Percentiles rank a stretch among this genome's conserved stretches.
Conservation (phyloP, 2,797 vertebrate genomes). For the Phalanger gymnotis region DNA sequence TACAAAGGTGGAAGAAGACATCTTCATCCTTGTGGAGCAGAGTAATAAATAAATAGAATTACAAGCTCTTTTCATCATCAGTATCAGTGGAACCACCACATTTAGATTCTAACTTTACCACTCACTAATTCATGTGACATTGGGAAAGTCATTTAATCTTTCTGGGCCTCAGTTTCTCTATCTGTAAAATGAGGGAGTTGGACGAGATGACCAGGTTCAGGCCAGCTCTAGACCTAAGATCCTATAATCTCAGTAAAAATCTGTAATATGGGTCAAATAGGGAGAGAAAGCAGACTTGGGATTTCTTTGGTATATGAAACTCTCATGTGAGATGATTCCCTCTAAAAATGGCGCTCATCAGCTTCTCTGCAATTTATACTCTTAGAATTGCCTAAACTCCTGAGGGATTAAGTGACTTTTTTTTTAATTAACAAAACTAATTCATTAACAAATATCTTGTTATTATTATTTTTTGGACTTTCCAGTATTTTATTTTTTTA, state of each 20-base stretch:
- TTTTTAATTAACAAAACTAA: too few relatives aligned
- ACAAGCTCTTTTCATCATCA: background rate
- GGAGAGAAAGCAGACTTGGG: background rate
- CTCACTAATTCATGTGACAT: background rate
- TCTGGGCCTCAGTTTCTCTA: background rate
- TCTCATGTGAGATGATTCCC: background rate
- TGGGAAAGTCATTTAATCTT: background rate
- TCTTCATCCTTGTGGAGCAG: background rate
- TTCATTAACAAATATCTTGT: too few relatives aligned
- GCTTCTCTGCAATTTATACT: background rate
- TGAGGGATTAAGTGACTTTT: background rate
- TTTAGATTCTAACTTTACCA: too few relatives aligned
- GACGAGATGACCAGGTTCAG: background rate
- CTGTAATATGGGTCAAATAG: background rate
- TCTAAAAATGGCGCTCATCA: background rate
- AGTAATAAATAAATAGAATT: background rate
- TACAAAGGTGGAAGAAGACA: background rate
- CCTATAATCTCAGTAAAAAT: background rate
- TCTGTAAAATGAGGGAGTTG: background rate
- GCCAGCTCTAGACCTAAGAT: background rate
- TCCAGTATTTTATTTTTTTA: too few relatives aligned
- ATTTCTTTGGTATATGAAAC: background rate
- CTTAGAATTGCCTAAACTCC: background rate
- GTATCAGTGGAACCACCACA: background rate
- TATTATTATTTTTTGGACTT: too few relatives aligned